These are phyloP conservation scores for Bambusicola thoracicus DNA, from an alignment of 2,113 vertebrate species.

Conservation along the genomic window DNA sequence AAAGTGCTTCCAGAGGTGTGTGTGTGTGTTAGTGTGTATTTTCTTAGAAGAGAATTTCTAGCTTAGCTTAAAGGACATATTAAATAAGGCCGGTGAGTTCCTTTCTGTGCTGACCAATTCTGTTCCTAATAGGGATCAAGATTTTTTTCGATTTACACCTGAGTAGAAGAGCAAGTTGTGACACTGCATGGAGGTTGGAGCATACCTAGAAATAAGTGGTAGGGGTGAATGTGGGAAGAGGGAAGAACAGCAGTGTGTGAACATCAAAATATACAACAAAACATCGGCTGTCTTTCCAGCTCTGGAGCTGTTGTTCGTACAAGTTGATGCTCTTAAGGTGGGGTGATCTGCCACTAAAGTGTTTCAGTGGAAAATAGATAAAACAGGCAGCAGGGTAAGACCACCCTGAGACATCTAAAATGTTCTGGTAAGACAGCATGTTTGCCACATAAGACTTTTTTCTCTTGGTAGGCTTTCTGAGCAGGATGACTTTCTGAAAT, in stretches of 20 bases:
- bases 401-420: not conserved
- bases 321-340: not conserved
- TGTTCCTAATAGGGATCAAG: not conserved
- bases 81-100: not conserved
- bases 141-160: not conserved
- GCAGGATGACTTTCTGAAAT: not conserved
- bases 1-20: not conserved
- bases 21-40: not conserved
- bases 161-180: not conserved
- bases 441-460: not conserved
- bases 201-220: not conserved
- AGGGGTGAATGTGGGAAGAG: not conserved
- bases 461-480: not conserved
- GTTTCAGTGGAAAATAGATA: not conserved
- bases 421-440: not conserved
- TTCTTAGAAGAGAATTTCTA: not conserved
- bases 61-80: not conserved
- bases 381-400: not conserved
- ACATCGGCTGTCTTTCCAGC: not conserved
- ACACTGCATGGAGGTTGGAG: not conserved
- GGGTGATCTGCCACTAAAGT: not conserved
- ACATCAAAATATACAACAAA: not conserved
- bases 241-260: not conserved
- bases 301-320: not conserved
- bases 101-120: not conserved